Evolutionary conservation across 2,888 invertebrate species (phyloP), one percentile per base, ranked within the genome.

Genomic region (Melieria picta): DNA sequence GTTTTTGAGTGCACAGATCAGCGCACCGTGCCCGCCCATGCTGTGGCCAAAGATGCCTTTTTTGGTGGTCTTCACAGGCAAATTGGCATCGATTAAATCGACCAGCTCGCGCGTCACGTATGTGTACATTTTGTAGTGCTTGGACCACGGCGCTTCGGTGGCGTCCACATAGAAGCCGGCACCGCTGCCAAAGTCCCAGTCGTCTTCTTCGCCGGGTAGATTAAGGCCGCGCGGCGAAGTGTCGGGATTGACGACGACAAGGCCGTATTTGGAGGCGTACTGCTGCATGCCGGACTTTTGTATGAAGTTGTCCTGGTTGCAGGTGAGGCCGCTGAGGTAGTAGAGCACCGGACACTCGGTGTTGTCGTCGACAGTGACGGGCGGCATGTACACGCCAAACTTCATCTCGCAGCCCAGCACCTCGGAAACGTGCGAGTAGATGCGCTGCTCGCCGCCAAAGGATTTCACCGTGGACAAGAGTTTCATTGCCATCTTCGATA

Each of bases 1-100:
- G 87, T 96, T 97, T 86, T 95, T 94, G 57, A 99, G 87, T 5
- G 94, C 94, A 82, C 94, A 94, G 67, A 97, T 91, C 62, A 99
- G 85, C 13, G 98, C 98, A 47, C 99, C 99, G 88, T 99, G 98
- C 43, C 99, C 99, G 73, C 99, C 99, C 99, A 99, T 99, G 83
- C 98, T 97, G 80, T 94, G 94, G 0, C 94, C 95, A 90, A 92
- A 93, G 73, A 95, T 93, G 10, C 94, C 93, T 79, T 92, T 90
- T 79, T 89, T 89, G 9, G 89, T 89, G 30, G 88, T 83, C 4
- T 86, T 72, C 0, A 89, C 89, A 4, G 92, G 90, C 80, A 99
- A 96, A 80, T 95, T 93, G 62, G 89, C 87, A 77, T 91, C 90
- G 56, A 98, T 89, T 63, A 97, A 79, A 55, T 90, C 89, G 73